Conservation (phyloP, 2,113 vertebrate species). For the Rhizomys pruinosus region DNA sequence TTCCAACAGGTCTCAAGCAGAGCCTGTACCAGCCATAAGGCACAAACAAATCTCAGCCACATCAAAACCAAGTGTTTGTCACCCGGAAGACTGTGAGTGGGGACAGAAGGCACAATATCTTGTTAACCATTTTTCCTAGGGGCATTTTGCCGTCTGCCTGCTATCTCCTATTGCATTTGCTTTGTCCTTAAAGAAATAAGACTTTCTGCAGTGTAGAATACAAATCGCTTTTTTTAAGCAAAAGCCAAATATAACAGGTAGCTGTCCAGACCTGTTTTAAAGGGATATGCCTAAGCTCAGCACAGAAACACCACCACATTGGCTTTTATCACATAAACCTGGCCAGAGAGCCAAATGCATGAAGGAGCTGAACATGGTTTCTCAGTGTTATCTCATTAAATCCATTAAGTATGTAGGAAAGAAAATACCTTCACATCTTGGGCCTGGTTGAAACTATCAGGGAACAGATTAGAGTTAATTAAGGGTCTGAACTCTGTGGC, state of each 20-base stretch:
- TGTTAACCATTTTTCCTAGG: slow-evolving; percentile 77
- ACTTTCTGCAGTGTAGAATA: slow-evolving; percentile 81
- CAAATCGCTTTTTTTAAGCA: slow-evolving; percentile 82
- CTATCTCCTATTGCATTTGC: slow-evolving; percentile 66
- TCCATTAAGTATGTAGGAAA: background rate
- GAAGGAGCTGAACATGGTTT: slow-evolving; percentile 64
- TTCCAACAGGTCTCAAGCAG: background rate
- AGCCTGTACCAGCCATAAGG: background rate
- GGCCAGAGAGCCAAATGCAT: slow-evolving; percentile 52
- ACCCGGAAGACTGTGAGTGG: slow-evolving; percentile 65
- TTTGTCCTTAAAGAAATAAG: slow-evolving; percentile 81
- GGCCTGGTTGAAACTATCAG: slow-evolving; percentile 48
- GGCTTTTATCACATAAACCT: slow-evolving; percentile 76
- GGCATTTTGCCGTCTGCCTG: background rate
- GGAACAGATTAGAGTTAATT: slow-evolving; percentile 64
- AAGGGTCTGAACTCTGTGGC: slow-evolving; percentile 35
- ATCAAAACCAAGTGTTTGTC: slow-evolving; percentile 48
- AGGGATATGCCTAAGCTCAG: slow-evolving; percentile 82
- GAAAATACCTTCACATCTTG: slow-evolving; percentile 39
- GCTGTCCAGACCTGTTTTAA: slow-evolving; percentile 85
- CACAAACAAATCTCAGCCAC: slow-evolving; percentile 15
- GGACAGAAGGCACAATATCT: slow-evolving; percentile 41
- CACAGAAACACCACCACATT: slow-evolving; percentile 80
- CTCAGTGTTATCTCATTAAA: slow-evolving; percentile 70
- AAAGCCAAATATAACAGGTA: slow-evolving; percentile 85